Conservation (phyloP, 2,888 invertebrate genomes). For the Sicus ferrugineus region DNA sequence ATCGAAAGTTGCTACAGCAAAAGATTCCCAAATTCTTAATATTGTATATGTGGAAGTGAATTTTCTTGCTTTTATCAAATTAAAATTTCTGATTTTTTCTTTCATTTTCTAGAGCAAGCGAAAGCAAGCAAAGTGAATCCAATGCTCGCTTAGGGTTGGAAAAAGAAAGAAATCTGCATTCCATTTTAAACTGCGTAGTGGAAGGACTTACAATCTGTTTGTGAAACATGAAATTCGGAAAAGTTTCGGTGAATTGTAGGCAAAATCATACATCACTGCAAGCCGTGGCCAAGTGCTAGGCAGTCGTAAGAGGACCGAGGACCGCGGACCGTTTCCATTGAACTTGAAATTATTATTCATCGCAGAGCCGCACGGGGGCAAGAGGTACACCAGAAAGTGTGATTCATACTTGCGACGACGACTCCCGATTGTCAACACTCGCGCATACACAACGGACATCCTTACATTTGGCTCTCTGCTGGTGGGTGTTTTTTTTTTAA, state of each 20-base stretch:
- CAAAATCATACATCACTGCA: conserved; percentile 5
- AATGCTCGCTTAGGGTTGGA: not conserved
- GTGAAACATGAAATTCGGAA: not conserved
- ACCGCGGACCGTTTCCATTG: conserved; percentile 23
- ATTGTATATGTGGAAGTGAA: no score
- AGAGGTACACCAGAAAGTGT: conserved; percentile 30
- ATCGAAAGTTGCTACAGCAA: not conserved
- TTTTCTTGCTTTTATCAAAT: no score
- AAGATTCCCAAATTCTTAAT: not conserved
- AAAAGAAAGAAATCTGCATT: not conserved
- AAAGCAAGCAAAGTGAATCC: not conserved
- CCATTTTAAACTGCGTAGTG: not conserved
- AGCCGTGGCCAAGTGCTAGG: not conserved
- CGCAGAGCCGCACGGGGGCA: conserved; percentile 1
- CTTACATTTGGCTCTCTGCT: not conserved
- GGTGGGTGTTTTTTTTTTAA: no score
- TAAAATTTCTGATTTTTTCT: not conserved
- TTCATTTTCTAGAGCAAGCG: not conserved
- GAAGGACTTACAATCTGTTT: not conserved
- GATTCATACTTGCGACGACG: conserved; percentile 38
- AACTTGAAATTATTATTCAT: conserved; percentile 35
- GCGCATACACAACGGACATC: not conserved
- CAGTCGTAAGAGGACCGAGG: conserved; percentile 24
- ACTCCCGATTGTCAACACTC: not conserved
- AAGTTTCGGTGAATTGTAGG: not conserved